phyloP scores from a whole-genome alignment of 2,888 invertebrate genomes.

The Thymelicus acteon region DNA sequence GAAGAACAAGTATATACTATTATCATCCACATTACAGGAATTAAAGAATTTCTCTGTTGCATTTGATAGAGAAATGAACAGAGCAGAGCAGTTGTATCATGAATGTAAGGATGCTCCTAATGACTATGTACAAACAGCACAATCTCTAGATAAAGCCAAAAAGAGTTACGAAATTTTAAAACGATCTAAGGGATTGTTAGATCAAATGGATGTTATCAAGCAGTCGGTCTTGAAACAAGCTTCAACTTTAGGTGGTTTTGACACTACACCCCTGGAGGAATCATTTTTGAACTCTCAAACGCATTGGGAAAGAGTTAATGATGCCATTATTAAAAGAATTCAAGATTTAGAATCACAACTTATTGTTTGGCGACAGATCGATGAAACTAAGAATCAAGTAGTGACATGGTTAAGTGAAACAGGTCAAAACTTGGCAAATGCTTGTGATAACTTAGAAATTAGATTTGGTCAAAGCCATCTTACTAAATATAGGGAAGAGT shows the following conservation, averaged over 20 bases:
- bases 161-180: constrained; percentile 90
- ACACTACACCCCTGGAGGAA: constrained; percentile 84
- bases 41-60: constrained; percentile 89
- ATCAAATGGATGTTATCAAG: constrained; percentile 91
- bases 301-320: constrained; percentile 89
- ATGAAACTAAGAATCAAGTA: constrained; percentile 93
- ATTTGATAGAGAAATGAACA: constrained; percentile 88
- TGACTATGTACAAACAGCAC: constrained; percentile 89
- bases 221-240: constrained; percentile 89
- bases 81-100: constrained; percentile 87
- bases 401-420: constrained; percentile 93
- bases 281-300: constrained; percentile 87
- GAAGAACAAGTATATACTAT: constrained; percentile 89
- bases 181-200: constrained; percentile 89
- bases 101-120: constrained; percentile 87
- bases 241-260: constrained; percentile 87
- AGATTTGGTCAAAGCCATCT: constrained; percentile 92
- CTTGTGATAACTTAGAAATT: constrained; percentile 91
- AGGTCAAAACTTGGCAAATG: constrained; percentile 90
- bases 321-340: constrained; percentile 88
- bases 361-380: constrained; percentile 97
- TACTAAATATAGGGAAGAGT: constrained; percentile 93
- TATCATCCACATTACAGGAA: constrained; percentile 90
- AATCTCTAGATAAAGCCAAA: constrained; percentile 89
- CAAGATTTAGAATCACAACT: constrained; percentile 94